Base-by-base conservation (phyloP, 1,140 invertebrate genomes). In the Lutraria rhynchaena region DNA sequence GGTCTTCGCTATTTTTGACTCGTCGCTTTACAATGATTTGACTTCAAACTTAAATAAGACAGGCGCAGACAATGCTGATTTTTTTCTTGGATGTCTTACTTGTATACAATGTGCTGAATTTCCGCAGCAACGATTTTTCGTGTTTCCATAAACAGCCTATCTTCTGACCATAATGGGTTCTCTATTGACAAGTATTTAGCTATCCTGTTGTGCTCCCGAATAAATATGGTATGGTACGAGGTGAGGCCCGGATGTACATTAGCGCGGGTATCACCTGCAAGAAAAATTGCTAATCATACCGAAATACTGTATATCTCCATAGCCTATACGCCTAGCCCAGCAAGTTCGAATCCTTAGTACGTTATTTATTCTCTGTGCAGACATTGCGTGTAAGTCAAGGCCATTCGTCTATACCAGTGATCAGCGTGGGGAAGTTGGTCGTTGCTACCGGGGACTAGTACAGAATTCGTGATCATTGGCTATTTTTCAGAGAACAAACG, bases 71-170 rank as follows among this genome's bases (percentile, higher is more conserved):
- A 90, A 97, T 98, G 0, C 96, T 95, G 75, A 96, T 93, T 61
- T 61, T 83, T 74, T 46, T 27, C n/a, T 13, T 75, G n/a, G n/a
- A n/a, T n/a, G n/a, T n/a, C 51, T 0, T 60, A 60, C 0, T 97
- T 41, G 61, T 69, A 85, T 46, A 60, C 70, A 44, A 85, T 74
- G 27, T 75, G 35, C 58, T 85, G 84, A 61, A 98, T 95, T 11
- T 77, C 41, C 5, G 97, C 98, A 63, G 97, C 96, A 60, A 96
- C 95, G 85, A 99, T 97, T 57, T 96, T 94, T 83, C 97, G 94
- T 0, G 97, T 93, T 93, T 99, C 98, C 93, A 96, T 89, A 65
- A 91, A 91, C 15, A 88, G 17, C 24, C 46, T 85, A 27, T 85
- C 83, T 61, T 88, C 86, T 15, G 61, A 22, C 81, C 81, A 83